phyloP scores from a whole-genome alignment of 2,888 invertebrate species.

The Steinernema carpocapsae region DNA sequence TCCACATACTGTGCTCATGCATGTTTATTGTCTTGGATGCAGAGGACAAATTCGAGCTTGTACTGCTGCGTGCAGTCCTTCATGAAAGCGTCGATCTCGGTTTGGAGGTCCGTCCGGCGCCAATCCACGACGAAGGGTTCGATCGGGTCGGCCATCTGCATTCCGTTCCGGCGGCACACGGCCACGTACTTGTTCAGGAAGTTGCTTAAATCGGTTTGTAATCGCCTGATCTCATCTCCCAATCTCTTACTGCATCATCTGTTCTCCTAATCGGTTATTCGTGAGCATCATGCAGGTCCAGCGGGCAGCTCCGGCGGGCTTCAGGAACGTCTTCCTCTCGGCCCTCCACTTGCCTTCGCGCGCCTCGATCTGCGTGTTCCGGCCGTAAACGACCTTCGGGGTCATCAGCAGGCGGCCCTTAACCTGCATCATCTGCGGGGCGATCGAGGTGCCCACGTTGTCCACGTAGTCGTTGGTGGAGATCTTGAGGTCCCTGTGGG shows the following conservation, averaged over 20 bases:
- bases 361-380: background rate
- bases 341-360: background rate
- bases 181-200: slow-evolving; percentile 34
- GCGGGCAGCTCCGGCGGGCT: background rate
- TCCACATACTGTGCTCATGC: slow-evolving; percentile 2
- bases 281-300: slow-evolving; percentile 2
- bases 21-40: background rate
- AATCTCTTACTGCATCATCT: too few species aligned
- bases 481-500: background rate
- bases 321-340: background rate
- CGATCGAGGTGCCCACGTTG: background rate
- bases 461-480: slow-evolving; percentile 1
- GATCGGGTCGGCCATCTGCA: background rate
- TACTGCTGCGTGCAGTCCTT: background rate
- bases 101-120: background rate
- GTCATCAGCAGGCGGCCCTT: background rate
- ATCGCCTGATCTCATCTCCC: too few species aligned
- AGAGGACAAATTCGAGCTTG: background rate
- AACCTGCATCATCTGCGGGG: background rate
- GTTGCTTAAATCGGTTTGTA: too few species aligned
- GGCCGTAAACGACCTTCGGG: background rate
- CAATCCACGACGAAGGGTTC: background rate
- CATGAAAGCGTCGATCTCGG: background rate
- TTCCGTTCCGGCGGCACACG: slow-evolving; percentile 36
- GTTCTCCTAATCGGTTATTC: background rate